Evolutionary conservation across 92 coral and sea anemone genomes (phyloP).

Genomic region (Chrysogorgia sp.): DNA sequence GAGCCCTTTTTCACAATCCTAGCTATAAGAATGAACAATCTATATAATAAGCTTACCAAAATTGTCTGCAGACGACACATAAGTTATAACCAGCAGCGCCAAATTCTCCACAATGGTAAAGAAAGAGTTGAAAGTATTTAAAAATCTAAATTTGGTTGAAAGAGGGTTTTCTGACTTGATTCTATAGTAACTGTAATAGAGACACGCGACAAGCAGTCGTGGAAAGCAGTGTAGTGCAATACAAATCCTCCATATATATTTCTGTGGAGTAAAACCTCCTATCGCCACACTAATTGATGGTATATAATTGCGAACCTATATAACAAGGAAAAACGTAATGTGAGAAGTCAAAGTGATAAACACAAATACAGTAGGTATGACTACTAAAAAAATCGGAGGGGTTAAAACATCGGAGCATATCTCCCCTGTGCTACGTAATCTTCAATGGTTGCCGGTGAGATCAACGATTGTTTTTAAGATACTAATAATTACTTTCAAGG

Average conservation of each 20-base stretch:
- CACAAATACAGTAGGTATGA: neutral
- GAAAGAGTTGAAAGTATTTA: conserved; percentile 60
- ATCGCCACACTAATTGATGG: conserved; percentile 98
- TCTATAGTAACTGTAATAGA: conserved; percentile 59
- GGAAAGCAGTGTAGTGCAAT: conserved; percentile 87
- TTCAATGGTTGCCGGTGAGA: too few relatives aligned
- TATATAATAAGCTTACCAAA: conserved; percentile 64
- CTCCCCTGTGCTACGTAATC: too few relatives aligned
- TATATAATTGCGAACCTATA: conserved; percentile 84
- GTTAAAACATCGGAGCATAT: too few relatives aligned
- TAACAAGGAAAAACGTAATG: neutral
- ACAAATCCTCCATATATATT: conserved; percentile 89
- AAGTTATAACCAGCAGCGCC: conserved; percentile 79
- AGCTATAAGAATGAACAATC: too few relatives aligned
- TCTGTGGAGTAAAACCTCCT: conserved; percentile 87
- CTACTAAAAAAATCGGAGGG: neutral
- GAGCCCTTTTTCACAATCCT: too few relatives aligned
- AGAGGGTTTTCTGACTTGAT: conserved; percentile 53
- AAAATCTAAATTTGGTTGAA: conserved; percentile 58
- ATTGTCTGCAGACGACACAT: conserved; percentile 84
- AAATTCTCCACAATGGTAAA: conserved; percentile 72
- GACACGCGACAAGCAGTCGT: conserved; percentile 54
- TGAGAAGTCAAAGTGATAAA: neutral
- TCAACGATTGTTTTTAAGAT: too few relatives aligned
- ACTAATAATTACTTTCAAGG: too few relatives aligned